Evolutionary conservation across 2,797 vertebrate species (phyloP).

Genomic region (Melanotaenia boesemani): DNA sequence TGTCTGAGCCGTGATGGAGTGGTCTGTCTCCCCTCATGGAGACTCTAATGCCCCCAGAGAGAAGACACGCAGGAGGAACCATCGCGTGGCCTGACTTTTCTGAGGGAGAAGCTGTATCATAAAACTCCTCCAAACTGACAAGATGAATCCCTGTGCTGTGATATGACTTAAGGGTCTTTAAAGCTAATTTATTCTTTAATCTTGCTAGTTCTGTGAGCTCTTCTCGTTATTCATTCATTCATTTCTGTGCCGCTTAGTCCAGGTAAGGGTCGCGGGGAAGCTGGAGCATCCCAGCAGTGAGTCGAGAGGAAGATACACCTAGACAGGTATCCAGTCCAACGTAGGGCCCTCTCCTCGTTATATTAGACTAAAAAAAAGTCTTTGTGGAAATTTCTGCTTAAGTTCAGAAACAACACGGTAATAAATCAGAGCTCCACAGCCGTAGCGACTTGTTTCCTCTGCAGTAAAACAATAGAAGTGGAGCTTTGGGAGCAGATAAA

Average conservation of each 20-base stretch:
- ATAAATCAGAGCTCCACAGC: conserved; percentile 59
- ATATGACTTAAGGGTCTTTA: conserved; percentile 41
- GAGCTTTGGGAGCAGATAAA: conserved; percentile 42
- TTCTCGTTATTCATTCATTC: no score
- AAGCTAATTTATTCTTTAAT: conserved; percentile 4
- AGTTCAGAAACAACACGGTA: conserved; percentile 53
- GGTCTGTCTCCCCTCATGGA: conserved; percentile 47
- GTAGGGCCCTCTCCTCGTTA: conserved; percentile 20
- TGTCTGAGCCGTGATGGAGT: conserved; percentile 70
- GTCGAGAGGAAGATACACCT: no score
- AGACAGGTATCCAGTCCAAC: no score
- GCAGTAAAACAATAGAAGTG: conserved; percentile 71
- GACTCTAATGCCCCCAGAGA: conserved; percentile 61
- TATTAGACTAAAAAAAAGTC: conserved; percentile 21
- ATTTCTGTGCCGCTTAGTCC: no score
- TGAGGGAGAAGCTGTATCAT: conserved; percentile 59
- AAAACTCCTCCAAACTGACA: conserved; percentile 35
- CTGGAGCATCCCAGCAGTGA: no score
- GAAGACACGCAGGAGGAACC: conserved; percentile 19
- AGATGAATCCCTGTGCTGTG: conserved; percentile 39
- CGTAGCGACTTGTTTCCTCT: conserved; percentile 66
- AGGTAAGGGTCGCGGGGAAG: no score
- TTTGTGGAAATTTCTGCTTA: conserved; percentile 55
- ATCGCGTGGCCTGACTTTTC: conserved; percentile 47
- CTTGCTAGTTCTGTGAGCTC: neutral